Evolutionary conservation across 2,888 invertebrate species (phyloP).

Genomic region (Aspidapion aeneum): DNA sequence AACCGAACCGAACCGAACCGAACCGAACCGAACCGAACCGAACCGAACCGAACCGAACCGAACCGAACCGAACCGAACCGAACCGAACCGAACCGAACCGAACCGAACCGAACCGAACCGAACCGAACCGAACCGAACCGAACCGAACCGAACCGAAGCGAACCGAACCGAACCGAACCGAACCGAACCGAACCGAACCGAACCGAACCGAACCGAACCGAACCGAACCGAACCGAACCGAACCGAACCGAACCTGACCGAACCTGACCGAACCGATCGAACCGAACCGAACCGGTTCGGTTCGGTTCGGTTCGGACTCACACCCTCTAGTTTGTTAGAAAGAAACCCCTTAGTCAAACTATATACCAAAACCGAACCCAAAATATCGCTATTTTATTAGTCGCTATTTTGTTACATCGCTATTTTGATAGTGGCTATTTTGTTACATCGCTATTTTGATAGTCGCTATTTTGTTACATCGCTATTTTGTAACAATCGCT

Average conservation of each 20-base stretch:
- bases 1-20: slow-evolving; percentile 4
- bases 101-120: slow-evolving; percentile 1
- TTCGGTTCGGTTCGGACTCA: too few species aligned
- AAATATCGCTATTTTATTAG: too few species aligned
- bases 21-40: slow-evolving; percentile 4
- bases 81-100: slow-evolving; percentile 4
- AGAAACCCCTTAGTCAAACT: too few species aligned
- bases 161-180: slow-evolving; percentile 2
- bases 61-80: slow-evolving; percentile 4
- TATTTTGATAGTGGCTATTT: too few species aligned
- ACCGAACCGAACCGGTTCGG: not conserved
- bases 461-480: too few species aligned
- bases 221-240: slow-evolving; percentile 4
- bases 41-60: slow-evolving; percentile 4
- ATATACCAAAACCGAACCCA: too few species aligned
- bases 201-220: slow-evolving; percentile 2
- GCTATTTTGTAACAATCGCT: too few species aligned
- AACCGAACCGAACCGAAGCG: slow-evolving; percentile 2
- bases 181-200: slow-evolving; percentile 2
- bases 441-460: too few species aligned
- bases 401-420: too few species aligned
- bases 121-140: slow-evolving; percentile 2
- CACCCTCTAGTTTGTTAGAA: too few species aligned
- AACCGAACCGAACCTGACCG: too few species aligned
- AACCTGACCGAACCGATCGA: too few species aligned